Base-by-base conservation (phyloP, 1,140 invertebrate species). In the Saccostrea glomerata region DNA sequence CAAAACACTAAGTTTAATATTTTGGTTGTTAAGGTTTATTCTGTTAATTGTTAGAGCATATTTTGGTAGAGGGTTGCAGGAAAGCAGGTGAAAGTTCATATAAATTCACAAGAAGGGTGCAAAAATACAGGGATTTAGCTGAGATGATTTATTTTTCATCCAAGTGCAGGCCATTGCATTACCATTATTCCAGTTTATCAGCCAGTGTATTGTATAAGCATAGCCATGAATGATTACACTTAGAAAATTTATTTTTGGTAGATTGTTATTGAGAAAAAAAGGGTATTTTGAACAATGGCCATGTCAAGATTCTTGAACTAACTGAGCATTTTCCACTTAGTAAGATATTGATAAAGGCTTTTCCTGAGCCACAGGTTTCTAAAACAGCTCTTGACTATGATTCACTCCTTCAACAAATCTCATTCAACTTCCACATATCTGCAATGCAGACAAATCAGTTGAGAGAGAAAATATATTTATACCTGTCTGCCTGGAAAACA, bases 381-480 rank as follows among this genome's bases (percentile, higher is more conserved):
- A 77, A 77, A 25, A 77, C 25, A 36, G 30, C 70, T 77, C 25
- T 15, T 30, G 70, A 36, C 23, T 77, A 77, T 77, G 70, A 77
- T 77, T 77, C 70, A 77, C 70, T 77, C 70, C 58, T 77, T 77
- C 70, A 77, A 77, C 70, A 77, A 77, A 77, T 77, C 70, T 77
- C 70, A 77, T 77, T 77, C 70, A 77, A 77, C 70, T 36, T 77
- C 47, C 9, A 47, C 70, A 77, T 77, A 30, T 77, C 70, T 77
- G 9, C 13, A 15, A 30, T 15, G 15, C 70, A 77, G 25, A 66
- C 6, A 23, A 23, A 73, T 73, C 70, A 36, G 70, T 12, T 15
- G 25, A 77, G 70, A 77, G 70, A 36, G 30, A 77, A 77, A 77
- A 77, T 15, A 77, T 77, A 30, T 77, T 36, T 77, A 77, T 36